phyloP scores from a whole-genome alignment of 1,140 invertebrate species.

The Tetragnatha versicolor region DNA sequence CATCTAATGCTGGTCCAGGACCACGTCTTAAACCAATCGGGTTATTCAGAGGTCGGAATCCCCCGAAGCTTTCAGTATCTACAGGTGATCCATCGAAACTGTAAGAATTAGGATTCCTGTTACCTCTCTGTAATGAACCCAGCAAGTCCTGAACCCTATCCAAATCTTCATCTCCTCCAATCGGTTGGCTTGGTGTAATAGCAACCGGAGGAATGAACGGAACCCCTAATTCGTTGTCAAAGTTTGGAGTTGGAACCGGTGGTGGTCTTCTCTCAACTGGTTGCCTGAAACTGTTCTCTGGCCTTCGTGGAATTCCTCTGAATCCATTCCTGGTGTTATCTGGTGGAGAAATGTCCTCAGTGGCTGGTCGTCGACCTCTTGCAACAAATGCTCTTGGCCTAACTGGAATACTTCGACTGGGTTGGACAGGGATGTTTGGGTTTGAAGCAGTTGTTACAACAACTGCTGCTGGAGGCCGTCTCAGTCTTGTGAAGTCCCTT shows the following conservation, averaged over 20 bases:
- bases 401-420: background rate
- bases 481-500: constrained; percentile 52
- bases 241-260: background rate
- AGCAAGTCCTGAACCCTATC: background rate
- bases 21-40: constrained; percentile 27
- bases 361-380: background rate
- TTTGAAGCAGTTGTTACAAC: constrained; percentile 28
- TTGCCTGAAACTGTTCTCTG: constrained; percentile 27
- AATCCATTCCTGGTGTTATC: constrained; percentile 8
- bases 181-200: background rate
- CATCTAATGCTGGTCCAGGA: background rate
- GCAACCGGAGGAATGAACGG: background rate
- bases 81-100: background rate
- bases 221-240: constrained; percentile 10
- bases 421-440: background rate
- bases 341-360: background rate
- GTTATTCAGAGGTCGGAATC: constrained; percentile 16
- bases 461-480: constrained; percentile 37
- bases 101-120: background rate
- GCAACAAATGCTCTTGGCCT: background rate
- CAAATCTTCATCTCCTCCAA: background rate
- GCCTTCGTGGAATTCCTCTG: background rate
- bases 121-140: constrained; percentile 1
- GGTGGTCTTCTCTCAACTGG: background rate
- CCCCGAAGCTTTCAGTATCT: constrained; percentile 1